Evolutionary conservation across 2,888 invertebrate genomes (phyloP).

Genomic region (Strigamia maritima): DNA sequence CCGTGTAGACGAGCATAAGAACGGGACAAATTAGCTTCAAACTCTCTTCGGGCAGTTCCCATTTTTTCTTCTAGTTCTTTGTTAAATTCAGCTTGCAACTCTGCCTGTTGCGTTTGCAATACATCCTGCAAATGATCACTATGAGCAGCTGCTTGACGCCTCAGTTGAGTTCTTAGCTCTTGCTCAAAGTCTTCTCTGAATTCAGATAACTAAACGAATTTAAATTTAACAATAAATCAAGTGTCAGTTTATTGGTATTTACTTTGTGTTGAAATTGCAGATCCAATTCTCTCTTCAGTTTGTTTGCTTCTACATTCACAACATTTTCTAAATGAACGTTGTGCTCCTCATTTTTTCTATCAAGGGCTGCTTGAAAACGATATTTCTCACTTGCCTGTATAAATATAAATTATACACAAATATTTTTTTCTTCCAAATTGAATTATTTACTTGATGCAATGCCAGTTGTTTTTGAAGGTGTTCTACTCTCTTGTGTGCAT

Average conservation of each 20-base stretch:
- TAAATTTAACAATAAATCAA: too few species aligned
- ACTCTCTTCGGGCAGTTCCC: slow-evolving; percentile 63
- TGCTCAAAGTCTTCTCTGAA: slow-evolving; percentile 53
- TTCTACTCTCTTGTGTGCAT: slow-evolving; percentile 72
- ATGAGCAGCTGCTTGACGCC: slow-evolving; percentile 81
- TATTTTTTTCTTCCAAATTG: neutral
- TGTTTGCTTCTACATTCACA: slow-evolving; percentile 67
- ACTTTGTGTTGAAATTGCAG: slow-evolving; percentile 64
- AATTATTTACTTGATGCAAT: slow-evolving; percentile 61
- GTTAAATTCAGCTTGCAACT: slow-evolving; percentile 56
- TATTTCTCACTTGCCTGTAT: slow-evolving; percentile 60
- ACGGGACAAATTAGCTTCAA: slow-evolving; percentile 68
- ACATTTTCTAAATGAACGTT: slow-evolving; percentile 56
- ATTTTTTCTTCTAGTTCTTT: slow-evolving; percentile 64
- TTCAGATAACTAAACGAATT: slow-evolving; percentile 26
- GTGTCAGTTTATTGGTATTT: too few species aligned
- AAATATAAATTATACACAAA: slow-evolving; percentile 39
- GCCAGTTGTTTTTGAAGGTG: slow-evolving; percentile 73
- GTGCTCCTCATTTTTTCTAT: slow-evolving; percentile 61
- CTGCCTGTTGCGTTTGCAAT: slow-evolving; percentile 61
- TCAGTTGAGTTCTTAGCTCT: slow-evolving; percentile 72
- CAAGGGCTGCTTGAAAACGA: slow-evolving; percentile 64
- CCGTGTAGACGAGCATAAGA: slow-evolving; percentile 72
- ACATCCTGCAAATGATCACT: slow-evolving; percentile 74
- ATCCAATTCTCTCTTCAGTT: slow-evolving; percentile 65